Percentiles rank a stretch among this genome's conserved stretches.
Evolutionary conservation across 2,797 vertebrate genomes (phyloP).

Genomic region (Carapus acus): DNA sequence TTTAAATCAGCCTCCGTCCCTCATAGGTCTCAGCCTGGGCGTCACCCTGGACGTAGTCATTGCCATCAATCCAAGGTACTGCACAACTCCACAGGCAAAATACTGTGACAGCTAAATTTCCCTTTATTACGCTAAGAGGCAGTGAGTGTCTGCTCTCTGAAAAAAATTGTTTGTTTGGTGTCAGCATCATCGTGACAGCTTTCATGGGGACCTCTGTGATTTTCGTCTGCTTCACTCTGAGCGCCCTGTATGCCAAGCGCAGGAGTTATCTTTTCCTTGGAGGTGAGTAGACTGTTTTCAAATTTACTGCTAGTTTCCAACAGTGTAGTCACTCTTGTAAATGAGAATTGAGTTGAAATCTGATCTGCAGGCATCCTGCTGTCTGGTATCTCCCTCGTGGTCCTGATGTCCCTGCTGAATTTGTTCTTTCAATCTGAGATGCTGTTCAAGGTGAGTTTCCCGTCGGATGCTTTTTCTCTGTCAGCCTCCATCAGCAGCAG

Average conservation of each 20-base stretch:
- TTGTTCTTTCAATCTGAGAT: conserved; percentile 82
- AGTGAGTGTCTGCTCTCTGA: neutral
- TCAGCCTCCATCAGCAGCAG: neutral
- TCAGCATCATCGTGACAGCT: conserved; percentile 88
- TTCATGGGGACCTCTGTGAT: conserved; percentile 88
- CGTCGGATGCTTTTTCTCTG: rapidly evolving
- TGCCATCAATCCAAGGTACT: conserved; percentile 86
- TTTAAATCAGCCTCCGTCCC: conserved; percentile 10
- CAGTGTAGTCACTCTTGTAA: too few species aligned
- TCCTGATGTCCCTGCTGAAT: conserved; percentile 84
- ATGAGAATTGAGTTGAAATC: neutral
- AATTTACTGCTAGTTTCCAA: too few species aligned
- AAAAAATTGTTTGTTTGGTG: conserved; percentile 1
- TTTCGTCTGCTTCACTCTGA: conserved; percentile 91
- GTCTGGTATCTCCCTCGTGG: conserved; percentile 82
- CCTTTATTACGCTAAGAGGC: too few species aligned
- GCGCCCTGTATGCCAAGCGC: conserved; percentile 88
- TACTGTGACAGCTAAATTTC: too few species aligned
- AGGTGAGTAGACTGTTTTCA: too few species aligned
- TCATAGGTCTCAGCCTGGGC: conserved; percentile 85
- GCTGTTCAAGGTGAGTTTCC: conserved; percentile 80
- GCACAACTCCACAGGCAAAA: neutral
- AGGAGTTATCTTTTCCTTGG: conserved; percentile 92
- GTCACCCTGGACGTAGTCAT: conserved; percentile 91
- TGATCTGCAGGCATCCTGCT: conserved; percentile 79